phyloP scores from a whole-genome alignment of 23 tunicate genomes.

The Halocynthia aurantium region DNA sequence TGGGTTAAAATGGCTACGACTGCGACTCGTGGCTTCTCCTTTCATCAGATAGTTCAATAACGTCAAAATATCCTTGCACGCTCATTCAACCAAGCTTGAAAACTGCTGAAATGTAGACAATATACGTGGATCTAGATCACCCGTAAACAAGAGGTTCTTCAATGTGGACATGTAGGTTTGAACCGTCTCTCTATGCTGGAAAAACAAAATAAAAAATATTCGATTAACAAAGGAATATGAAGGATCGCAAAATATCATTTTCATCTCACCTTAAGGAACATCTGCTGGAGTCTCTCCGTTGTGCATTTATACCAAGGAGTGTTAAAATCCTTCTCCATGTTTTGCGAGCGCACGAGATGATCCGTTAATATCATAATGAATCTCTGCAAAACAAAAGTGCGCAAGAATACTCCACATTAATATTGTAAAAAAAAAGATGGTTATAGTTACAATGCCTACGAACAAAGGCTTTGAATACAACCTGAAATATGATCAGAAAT shows the following conservation, averaged over 20 bases:
- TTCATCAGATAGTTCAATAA: too few relatives aligned
- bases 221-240: neutral
- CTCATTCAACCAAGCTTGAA: slow-evolving; percentile 23
- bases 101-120: slow-evolving; percentile 58
- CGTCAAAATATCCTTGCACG: too few relatives aligned
- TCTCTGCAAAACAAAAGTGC: slow-evolving; percentile 35
- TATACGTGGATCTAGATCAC: slow-evolving; percentile 58
- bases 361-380: slow-evolving; percentile 81
- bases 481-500: slow-evolving; percentile 84
- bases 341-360: slow-evolving; percentile 61
- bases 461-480: neutral
- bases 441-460: neutral
- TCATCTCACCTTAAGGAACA: slow-evolving; percentile 47
- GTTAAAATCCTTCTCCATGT: slow-evolving; percentile 26
- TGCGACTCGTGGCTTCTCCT: too few relatives aligned
- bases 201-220: neutral
- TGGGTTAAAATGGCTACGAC: too few relatives aligned
- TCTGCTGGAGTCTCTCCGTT: slow-evolving; percentile 75
- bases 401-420: neutral
- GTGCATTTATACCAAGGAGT: slow-evolving; percentile 82
- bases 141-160: slow-evolving; percentile 74
- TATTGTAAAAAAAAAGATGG: neutral
- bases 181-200: slow-evolving; percentile 57
- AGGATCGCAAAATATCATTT: neutral
- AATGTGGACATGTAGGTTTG: slow-evolving; percentile 61